Evolutionary conservation across 2,113 vertebrate species (phyloP).

Genomic region (Cyprinodon variegatus): DNA sequence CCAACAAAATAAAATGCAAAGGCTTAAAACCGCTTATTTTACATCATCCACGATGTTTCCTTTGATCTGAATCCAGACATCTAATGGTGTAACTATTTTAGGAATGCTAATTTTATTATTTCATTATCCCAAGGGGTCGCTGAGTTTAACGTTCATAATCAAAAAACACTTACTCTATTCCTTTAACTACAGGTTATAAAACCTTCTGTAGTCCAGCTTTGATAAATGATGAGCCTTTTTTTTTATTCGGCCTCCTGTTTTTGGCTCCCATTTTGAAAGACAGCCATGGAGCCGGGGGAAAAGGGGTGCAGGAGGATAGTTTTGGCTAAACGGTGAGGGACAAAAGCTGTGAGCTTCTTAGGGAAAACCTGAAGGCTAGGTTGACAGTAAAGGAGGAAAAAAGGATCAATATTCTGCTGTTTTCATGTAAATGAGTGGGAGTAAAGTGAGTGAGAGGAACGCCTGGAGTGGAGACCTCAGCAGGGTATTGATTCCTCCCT

Average conservation of each 20-base stretch:
- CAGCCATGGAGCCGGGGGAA: not conserved
- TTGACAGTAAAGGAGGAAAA: not conserved
- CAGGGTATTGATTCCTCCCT: slow-evolving; percentile 19
- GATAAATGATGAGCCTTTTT: not conserved
- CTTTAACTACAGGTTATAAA: not conserved
- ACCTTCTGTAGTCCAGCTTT: not conserved
- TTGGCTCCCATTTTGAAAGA: not conserved
- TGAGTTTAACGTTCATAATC: not conserved
- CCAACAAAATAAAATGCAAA: not conserved
- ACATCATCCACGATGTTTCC: not conserved
- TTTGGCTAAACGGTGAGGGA: slow-evolving; percentile 10
- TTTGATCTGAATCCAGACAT: not conserved
- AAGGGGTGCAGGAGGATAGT: not conserved
- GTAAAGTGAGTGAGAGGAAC: not conserved
- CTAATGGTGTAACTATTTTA: not conserved
- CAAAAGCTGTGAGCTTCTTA: not conserved
- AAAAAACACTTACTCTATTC: not conserved
- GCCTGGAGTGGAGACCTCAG: not conserved
- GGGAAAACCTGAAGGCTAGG: not conserved
- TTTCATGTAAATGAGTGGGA: slow-evolving; percentile 20
- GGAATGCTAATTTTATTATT: not conserved
- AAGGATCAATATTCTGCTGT: slow-evolving; percentile 20
- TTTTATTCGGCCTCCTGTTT: not conserved
- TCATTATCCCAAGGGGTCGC: not conserved
- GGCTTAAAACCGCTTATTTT: not conserved